Evolutionary conservation across 2,113 vertebrate genomes (phyloP).

Genomic region (Sinocyclocheilus rhinocerous): DNA sequence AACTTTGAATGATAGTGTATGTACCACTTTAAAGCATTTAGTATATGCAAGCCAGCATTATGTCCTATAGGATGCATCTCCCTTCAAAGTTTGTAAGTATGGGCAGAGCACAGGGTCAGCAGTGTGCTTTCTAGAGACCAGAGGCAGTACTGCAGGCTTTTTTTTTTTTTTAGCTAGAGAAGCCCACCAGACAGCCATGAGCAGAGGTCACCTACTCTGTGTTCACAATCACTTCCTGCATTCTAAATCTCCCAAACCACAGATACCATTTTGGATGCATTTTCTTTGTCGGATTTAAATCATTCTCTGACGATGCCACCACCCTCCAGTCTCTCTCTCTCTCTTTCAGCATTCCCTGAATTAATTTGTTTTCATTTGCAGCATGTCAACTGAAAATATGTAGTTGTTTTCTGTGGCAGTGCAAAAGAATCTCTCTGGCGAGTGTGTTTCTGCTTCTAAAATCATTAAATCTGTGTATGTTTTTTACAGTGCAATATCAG

Average conservation of each 20-base stretch:
- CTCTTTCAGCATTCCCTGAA: constrained; percentile 63
- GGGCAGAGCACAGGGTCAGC: constrained; percentile 23
- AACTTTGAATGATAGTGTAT: not conserved
- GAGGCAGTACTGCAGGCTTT: constrained; percentile 56
- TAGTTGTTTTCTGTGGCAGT: constrained; percentile 61
- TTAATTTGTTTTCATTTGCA: constrained; percentile 77
- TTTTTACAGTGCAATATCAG: constrained; percentile 53
- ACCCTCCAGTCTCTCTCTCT: constrained; percentile 3
- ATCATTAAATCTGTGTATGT: constrained; percentile 61
- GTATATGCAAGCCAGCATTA: not conserved
- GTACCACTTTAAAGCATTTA: not conserved
- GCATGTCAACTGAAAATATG: constrained; percentile 72
- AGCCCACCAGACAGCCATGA: constrained; percentile 51
- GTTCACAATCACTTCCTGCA: constrained; percentile 70
- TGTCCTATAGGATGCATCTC: not conserved
- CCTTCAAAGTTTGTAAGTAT: not conserved
- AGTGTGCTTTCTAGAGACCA: constrained; percentile 60
- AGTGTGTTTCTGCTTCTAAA: constrained; percentile 62
- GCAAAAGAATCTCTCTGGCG: constrained; percentile 63
- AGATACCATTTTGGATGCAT: constrained; percentile 64
- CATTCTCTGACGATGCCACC: constrained; percentile 45
- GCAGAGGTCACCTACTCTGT: constrained; percentile 66
- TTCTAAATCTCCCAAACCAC: constrained; percentile 66
- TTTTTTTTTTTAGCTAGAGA: constrained; percentile 38
- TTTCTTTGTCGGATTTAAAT: constrained; percentile 67